Evolutionary conservation across 2,888 invertebrate genomes (phyloP), one percentile per base, ranked within the genome.

Genomic region (Meloe dianella): DNA sequence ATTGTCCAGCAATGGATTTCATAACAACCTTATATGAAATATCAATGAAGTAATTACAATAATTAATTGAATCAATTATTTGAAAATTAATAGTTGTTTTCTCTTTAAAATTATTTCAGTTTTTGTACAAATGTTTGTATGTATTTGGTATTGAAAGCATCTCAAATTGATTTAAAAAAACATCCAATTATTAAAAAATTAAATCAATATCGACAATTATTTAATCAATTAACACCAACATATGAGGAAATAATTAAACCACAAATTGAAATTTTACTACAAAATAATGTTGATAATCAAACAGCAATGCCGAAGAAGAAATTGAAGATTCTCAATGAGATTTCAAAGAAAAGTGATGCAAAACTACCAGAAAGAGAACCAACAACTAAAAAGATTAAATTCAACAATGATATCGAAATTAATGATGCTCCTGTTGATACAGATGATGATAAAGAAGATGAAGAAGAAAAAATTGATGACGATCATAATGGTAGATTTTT

Each of bases 111-210:
- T 29, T 29, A 30, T 85, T 87, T 87, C 79, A 95, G 95, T 80
- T 97, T 97, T 80, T 92, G 92, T 75, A 89, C 91, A 24, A 96
- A 97, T 81, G 90, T 97, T 47, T 88, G 90, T 60, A 95, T 94
- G 84, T 97, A 96, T 83, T 82, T 97, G 73, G 86, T 94, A 74
- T 83, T 97, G 17, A 96, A 96, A 86, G 88, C 92, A 63, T 91
- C 91, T 78, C 90, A 89, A 75, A 84, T 87, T 24, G 87, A 89
- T 63, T 87, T 94, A 24, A 89, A 90, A 77, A 90, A 91, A 74
- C 98, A 98, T 86, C 97, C 98, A n/a, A 90, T 97, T 14, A 89
- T 94, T 56, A 93, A 94, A 80, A 87, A 94, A 70, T 85, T 98
- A 61, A 90, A 92, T 67, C 93, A 95, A 79, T 92, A 93, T 77